Evolutionary conservation across 1,140 invertebrate species (phyloP).

Genomic region (Acromyrmex heyeri): DNA sequence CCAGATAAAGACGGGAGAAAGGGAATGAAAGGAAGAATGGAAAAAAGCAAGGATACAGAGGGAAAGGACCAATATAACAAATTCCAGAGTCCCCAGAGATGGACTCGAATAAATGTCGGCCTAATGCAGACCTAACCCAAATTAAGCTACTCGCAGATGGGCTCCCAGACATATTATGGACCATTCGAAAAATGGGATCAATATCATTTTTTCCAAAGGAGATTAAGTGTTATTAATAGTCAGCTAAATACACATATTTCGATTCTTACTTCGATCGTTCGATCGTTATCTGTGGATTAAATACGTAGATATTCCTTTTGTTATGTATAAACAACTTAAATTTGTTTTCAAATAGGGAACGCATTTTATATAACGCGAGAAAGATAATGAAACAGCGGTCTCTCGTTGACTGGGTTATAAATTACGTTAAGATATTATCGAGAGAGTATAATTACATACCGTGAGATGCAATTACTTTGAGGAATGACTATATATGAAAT

Average conservation of each 20-base stretch:
- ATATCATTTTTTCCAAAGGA: slow-evolving; percentile 42
- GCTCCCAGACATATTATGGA: slow-evolving; percentile 50
- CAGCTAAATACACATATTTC: slow-evolving; percentile 38
- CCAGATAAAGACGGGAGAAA: not conserved
- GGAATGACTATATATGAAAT: not conserved
- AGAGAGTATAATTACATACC: not conserved
- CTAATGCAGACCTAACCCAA: slow-evolving; percentile 67
- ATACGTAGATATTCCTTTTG: slow-evolving; percentile 13
- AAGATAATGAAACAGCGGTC: not conserved
- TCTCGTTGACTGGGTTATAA: slow-evolving; percentile 19
- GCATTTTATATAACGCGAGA: not conserved
- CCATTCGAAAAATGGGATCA: slow-evolving; percentile 37
- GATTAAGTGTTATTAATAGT: slow-evolving; percentile 73
- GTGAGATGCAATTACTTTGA: slow-evolving; percentile 18
- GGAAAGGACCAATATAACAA: slow-evolving; percentile 62
- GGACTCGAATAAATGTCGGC: slow-evolving; percentile 65
- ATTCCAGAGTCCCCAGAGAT: slow-evolving; percentile 63
- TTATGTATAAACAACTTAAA: slow-evolving; percentile 16
- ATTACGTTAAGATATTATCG: slow-evolving; percentile 26
- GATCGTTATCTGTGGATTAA: slow-evolving; percentile 31
- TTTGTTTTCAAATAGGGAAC: slow-evolving; percentile 5
- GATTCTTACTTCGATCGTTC: too few species aligned
- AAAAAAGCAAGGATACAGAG: not conserved
- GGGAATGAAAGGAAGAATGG: not conserved
- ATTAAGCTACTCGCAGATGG: slow-evolving; percentile 67